Conservation (phyloP, 2,888 invertebrate genomes). For the Tryphoninae sp. region DNA sequence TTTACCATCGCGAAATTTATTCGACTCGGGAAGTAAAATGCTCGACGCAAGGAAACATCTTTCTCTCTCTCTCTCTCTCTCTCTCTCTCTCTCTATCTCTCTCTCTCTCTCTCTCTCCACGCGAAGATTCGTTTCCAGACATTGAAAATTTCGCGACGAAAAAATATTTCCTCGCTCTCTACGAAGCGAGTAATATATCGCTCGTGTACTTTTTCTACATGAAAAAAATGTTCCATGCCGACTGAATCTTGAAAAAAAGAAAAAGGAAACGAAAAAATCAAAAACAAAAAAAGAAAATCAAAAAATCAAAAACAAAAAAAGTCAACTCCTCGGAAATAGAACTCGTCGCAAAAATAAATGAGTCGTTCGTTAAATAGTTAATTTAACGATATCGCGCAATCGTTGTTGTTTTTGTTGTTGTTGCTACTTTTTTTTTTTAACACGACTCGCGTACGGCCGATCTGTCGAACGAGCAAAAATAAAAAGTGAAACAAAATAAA, state of each 20-base stretch:
- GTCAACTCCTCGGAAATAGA: not conserved
- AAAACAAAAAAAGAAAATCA: too few species aligned
- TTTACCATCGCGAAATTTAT: conserved; percentile 73
- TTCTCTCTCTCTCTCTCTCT: not conserved
- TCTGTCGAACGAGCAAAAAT: conserved; percentile 6
- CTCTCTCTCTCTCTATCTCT: not conserved
- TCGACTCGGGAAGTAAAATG: conserved; percentile 58
- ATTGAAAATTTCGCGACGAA: too few species aligned
- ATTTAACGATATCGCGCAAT: not conserved
- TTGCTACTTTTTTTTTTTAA: not conserved
- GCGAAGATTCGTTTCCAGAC: too few species aligned
- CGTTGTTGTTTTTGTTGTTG: not conserved
- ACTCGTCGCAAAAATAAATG: not conserved
- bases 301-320: too few species aligned
- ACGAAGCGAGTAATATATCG: too few species aligned
- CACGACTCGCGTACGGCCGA: not conserved
- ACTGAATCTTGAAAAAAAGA: too few species aligned
- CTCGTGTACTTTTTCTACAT: too few species aligned
- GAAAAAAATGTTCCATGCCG: too few species aligned
- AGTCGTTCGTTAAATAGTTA: not conserved
- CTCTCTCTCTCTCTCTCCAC: not conserved
- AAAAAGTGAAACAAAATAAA: conserved; percentile 9
- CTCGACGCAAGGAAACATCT: not conserved
- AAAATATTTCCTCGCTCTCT: too few species aligned
- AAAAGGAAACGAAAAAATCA: too few species aligned